Percentiles rank a stretch among this genome's conserved stretches.
Conservation (phyloP, 1,140 invertebrate genomes). For the Papilio glaucus region DNA sequence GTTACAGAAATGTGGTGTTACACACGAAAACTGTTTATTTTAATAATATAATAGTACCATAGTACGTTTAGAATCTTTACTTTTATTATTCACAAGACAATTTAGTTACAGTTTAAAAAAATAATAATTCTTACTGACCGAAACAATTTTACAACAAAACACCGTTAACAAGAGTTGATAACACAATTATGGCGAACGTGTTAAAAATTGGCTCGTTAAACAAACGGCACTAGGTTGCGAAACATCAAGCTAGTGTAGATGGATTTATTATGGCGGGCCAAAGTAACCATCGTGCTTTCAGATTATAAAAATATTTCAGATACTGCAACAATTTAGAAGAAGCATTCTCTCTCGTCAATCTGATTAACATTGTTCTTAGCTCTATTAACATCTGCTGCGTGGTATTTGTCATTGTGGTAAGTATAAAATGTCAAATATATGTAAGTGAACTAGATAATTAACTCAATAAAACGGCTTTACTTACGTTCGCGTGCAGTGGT, state of each 20-base stretch:
- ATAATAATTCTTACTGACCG: neutral
- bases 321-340: slow-evolving; percentile 73
- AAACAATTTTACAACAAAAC: too few species aligned
- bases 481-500: too few species aligned
- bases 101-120: neutral
- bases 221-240: neutral
- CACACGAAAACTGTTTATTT: too few species aligned
- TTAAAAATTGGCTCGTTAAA: neutral
- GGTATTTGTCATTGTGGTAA: slow-evolving; percentile 71
- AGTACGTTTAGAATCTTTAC: too few species aligned
- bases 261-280: neutral
- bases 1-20: too few species aligned
- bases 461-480: too few species aligned
- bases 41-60: too few species aligned
- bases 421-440: slow-evolving; percentile 45
- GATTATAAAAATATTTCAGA: slow-evolving; percentile 51
- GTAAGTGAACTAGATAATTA: too few species aligned
- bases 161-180: slow-evolving; percentile 1
- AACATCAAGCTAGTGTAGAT: neutral
- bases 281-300: too few species aligned
- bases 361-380: slow-evolving; percentile 74
- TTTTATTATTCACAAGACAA: too few species aligned
- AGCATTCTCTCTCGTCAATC: slow-evolving; percentile 71
- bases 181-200: neutral
- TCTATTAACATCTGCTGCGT: slow-evolving; percentile 77